These are phyloP conservation scores for Siderastrea siderea DNA, from an alignment of 92 coral and sea anemone genomes.

Conservation along the genomic window DNA sequence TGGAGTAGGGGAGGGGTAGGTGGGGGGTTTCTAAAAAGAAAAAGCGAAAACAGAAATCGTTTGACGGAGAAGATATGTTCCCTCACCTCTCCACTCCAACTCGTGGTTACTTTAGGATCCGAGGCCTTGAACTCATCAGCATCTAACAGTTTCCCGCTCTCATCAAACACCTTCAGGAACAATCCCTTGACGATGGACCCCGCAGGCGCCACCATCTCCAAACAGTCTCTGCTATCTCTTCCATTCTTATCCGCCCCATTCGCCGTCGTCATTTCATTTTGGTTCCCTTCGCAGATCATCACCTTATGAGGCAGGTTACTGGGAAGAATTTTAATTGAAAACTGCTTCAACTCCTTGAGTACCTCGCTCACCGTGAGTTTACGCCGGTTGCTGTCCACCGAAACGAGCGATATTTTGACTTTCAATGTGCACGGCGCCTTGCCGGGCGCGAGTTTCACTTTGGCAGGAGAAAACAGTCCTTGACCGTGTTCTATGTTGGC, in stretches of 20 bases:
- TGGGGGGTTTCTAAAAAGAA: too few species aligned
- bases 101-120: constrained; percentile 75
- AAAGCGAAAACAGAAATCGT: too few species aligned
- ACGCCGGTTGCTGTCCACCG: constrained; percentile 73
- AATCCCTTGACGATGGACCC: constrained; percentile 78
- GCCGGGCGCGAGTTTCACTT: constrained; percentile 75
- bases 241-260: constrained; percentile 61
- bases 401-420: constrained; percentile 77
- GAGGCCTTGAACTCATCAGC: constrained; percentile 63
- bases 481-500: constrained; percentile 81
- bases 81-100: constrained; percentile 92
- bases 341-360: constrained; percentile 76
- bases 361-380: constrained; percentile 73
- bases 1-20: too few species aligned
- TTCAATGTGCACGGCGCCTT: constrained; percentile 72
- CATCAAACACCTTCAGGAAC: constrained; percentile 81
- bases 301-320: constrained; percentile 86
- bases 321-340: constrained; percentile 82
- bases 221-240: constrained; percentile 64
- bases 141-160: constrained; percentile 67
- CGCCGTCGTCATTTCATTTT: constrained; percentile 29
- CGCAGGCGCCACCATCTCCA: constrained; percentile 87
- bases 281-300: constrained; percentile 67
- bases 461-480: constrained; percentile 72
- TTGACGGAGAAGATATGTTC: too few species aligned